phyloP scores from a whole-genome alignment of 2,797 vertebrate genomes.

The Labeo calbasu region DNA sequence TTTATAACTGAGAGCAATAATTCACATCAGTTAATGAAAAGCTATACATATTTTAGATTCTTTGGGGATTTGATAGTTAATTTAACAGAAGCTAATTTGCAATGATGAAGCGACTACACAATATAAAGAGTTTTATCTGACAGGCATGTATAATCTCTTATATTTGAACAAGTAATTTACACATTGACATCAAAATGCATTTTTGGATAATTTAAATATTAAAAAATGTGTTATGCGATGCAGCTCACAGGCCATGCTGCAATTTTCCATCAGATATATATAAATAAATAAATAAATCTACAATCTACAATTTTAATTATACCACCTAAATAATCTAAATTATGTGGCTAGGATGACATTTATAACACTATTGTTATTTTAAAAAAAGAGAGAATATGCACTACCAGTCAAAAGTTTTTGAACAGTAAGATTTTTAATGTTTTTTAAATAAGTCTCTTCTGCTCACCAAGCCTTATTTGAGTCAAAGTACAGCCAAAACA shows the following conservation, averaged over 20 bases:
- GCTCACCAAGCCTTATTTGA: no score
- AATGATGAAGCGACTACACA: conserved; percentile 12
- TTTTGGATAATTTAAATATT: not conserved
- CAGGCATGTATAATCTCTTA: not conserved
- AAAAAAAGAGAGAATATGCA: not conserved
- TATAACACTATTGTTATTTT: not conserved
- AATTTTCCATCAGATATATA: not conserved
- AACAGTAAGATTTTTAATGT: no score
- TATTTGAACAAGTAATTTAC: conserved; percentile 46
- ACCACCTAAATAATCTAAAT: not conserved
- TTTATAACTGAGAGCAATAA: conserved; percentile 81
- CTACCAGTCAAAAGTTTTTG: no score
- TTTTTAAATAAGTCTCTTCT: no score
- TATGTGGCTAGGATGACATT: not conserved
- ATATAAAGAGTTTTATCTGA: conserved; percentile 34
- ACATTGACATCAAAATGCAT: not conserved
- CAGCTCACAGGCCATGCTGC: not conserved
- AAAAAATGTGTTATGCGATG: not conserved
- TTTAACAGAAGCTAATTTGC: conserved; percentile 72
- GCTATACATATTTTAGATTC: conserved; percentile 80
- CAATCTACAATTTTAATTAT: not conserved
- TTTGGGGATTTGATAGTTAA: conserved; percentile 65
- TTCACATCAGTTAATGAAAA: conserved; percentile 77
- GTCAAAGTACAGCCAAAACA: no score
- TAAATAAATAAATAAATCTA: not conserved